Conservation (phyloP, 2,113 vertebrate genomes). For the Microtus ochrogaster region DNA sequence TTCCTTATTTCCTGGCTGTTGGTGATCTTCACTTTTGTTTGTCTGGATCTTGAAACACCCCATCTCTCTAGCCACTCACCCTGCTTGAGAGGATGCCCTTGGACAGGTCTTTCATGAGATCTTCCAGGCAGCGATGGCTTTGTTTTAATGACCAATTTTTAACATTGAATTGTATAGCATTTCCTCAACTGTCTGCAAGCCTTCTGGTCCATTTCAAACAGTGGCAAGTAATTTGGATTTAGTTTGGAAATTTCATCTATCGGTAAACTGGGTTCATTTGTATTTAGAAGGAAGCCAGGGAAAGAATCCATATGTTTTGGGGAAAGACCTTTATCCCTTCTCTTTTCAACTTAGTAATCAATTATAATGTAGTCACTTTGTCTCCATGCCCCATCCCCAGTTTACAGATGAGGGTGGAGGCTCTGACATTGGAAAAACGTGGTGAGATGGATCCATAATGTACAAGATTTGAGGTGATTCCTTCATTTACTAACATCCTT, state of each 20-base stretch:
- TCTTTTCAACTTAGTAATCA: background rate
- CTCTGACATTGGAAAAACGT: background rate
- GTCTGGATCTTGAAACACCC: background rate
- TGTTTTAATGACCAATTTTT: background rate
- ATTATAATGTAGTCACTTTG: too few relatives aligned
- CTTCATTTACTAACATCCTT: background rate
- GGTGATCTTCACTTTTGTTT: background rate
- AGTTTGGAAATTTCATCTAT: background rate
- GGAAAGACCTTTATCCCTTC: background rate
- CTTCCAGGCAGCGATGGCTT: background rate
- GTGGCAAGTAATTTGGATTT: background rate
- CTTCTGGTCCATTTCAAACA: background rate
- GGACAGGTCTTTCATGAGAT: background rate
- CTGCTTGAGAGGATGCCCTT: background rate
- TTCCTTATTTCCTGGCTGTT: background rate
- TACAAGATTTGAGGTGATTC: background rate
- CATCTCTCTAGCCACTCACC: background rate
- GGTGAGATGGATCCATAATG: background rate
- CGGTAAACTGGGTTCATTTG: conserved; percentile 10
- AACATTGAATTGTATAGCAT: background rate
- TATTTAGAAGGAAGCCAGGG: background rate
- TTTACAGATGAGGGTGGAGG: background rate
- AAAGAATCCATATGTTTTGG: background rate
- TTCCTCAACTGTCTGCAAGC: background rate
- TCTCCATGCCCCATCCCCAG: too few relatives aligned